phyloP scores from a whole-genome alignment of 2,113 vertebrate species.

The Alectura lathami region DNA sequence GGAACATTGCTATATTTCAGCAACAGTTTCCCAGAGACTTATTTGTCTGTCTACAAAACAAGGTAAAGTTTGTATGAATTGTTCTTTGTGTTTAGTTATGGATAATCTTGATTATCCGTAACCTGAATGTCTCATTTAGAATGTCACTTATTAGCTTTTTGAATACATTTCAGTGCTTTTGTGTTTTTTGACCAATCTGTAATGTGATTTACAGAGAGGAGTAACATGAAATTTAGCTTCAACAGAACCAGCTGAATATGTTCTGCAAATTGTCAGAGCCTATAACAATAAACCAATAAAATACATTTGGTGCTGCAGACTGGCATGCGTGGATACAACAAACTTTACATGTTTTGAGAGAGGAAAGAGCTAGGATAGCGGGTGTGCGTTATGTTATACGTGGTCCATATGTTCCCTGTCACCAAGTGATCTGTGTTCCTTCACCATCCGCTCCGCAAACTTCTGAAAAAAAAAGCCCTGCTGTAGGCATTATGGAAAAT shows the following conservation, averaged over 20 bases:
- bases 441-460: neutral
- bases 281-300: neutral
- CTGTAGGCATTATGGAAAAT: accelerated
- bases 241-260: too few species aligned
- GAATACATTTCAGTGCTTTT: neutral
- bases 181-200: neutral
- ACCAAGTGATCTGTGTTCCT: neutral
- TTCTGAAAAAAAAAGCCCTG: neutral
- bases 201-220: too few species aligned
- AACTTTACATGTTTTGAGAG: neutral
- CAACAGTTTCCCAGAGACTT: accelerated
- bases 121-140: accelerated
- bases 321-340: neutral
- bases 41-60: too few species aligned
- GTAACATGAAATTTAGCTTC: neutral
- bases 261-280: neutral
- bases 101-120: neutral
- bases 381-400: neutral
- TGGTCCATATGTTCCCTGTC: neutral
- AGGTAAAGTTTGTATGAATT: too few species aligned
- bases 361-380: neutral
- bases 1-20: neutral
- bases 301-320: neutral
- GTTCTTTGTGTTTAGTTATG: too few species aligned
- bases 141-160: accelerated